Base-by-base conservation (phyloP, 2,888 invertebrate genomes). In the Aleiodes alternator region DNA sequence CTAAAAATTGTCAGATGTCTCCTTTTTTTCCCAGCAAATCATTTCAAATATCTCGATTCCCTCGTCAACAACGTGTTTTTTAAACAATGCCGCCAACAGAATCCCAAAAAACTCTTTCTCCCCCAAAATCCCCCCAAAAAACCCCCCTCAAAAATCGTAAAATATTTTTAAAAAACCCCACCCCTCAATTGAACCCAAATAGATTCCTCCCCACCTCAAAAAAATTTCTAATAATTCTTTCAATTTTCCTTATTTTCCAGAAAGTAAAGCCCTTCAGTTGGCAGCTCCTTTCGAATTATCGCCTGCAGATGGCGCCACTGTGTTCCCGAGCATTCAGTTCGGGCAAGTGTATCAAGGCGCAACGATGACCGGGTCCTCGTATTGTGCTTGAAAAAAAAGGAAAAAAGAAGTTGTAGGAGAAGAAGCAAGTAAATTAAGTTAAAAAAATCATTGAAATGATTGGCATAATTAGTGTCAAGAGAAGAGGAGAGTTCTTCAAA, bases 21-120 rank as follows among this genome's bases (percentile, higher is more conserved):
- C 23, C 23, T 23, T 2, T 23, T 23, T 23, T 23, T 23, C 23
- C 23, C 23, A 23, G 23, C 23, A 23, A n/a, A n/a, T 23, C 23
- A 23, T 23, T 16, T 31, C 48, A 56, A 66, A 66, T 64, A 43
- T 53, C 68, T 72, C 81, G 81, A 78, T 70, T 70, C 59, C 43
- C 73, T 59, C 76, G 76, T 78, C 79, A 76, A 79, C 51, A 80
- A 77, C 51, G 72, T 72, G 80, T 76, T 76, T 80, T 81, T 80
- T 80, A 82, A 82, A 79, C 82, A 82, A 69, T 79, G 61, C 57
- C 55, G 56, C 78, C 73, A 80, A 79, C 76, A 29, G 72, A 69
- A 59, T 53, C 48, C 29, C n/a, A 50, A 59, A 55, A 53, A 48
- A 23, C 38, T 9, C 4, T 53, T 59, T 50, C 0, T 48, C 16